Evolutionary conservation across 2,113 vertebrate genomes (phyloP).

Genomic region (Hystrix brachyura): DNA sequence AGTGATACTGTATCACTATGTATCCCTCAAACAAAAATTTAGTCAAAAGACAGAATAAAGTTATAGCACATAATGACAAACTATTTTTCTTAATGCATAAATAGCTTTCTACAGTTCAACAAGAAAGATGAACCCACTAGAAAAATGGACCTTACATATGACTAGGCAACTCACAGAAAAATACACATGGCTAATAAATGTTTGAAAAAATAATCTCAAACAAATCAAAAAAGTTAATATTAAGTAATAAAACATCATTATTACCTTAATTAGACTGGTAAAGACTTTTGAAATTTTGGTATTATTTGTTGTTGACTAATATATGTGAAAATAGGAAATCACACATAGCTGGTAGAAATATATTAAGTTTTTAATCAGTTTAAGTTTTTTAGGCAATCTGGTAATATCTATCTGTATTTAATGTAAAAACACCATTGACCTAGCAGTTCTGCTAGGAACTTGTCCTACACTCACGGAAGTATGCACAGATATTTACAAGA

Average conservation of each 20-base stretch:
- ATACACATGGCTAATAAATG: background rate
- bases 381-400: background rate
- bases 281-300: slow-evolving; percentile 15
- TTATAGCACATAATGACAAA: background rate
- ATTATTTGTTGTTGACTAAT: slow-evolving; percentile 7
- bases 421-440: background rate
- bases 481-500: background rate
- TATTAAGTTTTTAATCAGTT: background rate
- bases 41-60: slow-evolving; percentile 25
- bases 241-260: background rate
- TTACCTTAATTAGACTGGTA: background rate
- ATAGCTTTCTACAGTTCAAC: background rate
- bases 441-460: slow-evolving; percentile 1
- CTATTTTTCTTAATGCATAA: slow-evolving; percentile 22
- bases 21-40: slow-evolving; percentile 9
- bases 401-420: background rate
- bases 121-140: slow-evolving; percentile 10
- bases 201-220: slow-evolving; percentile 9
- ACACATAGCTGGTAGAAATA: background rate
- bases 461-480: background rate
- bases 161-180: slow-evolving; percentile 4
- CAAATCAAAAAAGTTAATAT: slow-evolving; percentile 29
- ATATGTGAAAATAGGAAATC: background rate
- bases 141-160: slow-evolving; percentile 16
- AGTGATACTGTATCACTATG: background rate